Evolutionary conservation across 2,797 vertebrate genomes (phyloP), one percentile per base, ranked within the genome.

Genomic region (Sebastes hubbsi): DNA sequence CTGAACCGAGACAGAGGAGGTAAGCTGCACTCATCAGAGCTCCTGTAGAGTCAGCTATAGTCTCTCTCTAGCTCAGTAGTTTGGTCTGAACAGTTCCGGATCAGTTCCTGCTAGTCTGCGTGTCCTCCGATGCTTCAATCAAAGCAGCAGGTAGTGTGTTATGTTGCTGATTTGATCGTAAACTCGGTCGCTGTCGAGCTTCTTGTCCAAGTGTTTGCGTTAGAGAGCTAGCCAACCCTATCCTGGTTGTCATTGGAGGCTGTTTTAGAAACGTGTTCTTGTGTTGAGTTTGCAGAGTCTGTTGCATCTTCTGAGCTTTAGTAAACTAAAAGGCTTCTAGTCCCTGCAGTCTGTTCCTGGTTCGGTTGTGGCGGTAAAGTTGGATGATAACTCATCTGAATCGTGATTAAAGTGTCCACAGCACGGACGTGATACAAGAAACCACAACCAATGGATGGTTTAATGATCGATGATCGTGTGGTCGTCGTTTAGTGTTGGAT

Each of bases 41-140:
- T 38, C 4, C 16, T 32, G 22, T 4, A 16, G 1, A 5, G 3
- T 20, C 0, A 38, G 0, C 36, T 38, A 38, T 38, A 38, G 36
- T 38, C 36, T 38, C 36, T 38, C 36, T 38, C 36, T 2, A 25
- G 3, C 27, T 6, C 4, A 0, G 12, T 10, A 5, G 8, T 2
- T 78, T 46, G 1, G n/a, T 4, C 12, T 18, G 10, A 1, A 14
- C n/a, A 14, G 0, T 0, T 16, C 2, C 8, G 8, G 10, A 1
- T n/a, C 4, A 4, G 6, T 14, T 2, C 1, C 1, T 0, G 2
- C 32, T 32, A 1, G 0, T 3, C 1, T 13, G 0, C 13, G 11
- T 8, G 8, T 12, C 1, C 1, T 1, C 1, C 2, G 4, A 0
- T 6, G 18, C 2, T 11, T 3, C 1, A 14, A 1, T 14, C 55